phyloP scores from a whole-genome alignment of 2,888 invertebrate genomes.

The Rhagonycha fulva region DNA sequence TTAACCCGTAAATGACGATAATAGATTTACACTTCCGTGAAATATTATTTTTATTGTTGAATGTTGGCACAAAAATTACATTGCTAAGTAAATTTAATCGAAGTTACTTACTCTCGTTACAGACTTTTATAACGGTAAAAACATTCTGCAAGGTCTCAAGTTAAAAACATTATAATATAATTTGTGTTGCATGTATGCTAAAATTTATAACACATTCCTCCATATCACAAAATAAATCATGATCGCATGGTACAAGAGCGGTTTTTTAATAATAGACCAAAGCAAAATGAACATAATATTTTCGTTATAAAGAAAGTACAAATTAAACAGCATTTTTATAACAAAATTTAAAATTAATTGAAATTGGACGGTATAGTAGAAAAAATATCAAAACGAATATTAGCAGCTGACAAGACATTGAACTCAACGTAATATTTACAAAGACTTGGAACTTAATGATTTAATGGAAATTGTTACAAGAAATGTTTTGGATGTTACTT shows the following conservation, averaged over 20 bases:
- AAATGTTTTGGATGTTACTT: neutral
- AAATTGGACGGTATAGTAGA: neutral
- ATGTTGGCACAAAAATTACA: neutral
- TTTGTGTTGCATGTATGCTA: neutral
- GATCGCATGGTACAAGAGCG: neutral
- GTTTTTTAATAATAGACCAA: neutral
- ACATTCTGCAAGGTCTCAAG: neutral
- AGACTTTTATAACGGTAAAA: neutral
- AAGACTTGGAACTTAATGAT: neutral
- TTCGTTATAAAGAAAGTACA: neutral
- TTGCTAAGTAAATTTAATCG: neutral
- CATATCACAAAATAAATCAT: neutral
- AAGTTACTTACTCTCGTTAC: neutral
- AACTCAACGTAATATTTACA: neutral
- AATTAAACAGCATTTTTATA: neutral
- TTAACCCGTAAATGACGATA: neutral
- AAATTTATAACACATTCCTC: neutral
- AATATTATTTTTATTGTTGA: neutral
- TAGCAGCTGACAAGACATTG: neutral
- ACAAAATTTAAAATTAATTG: neutral
- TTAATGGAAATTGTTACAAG: neutral
- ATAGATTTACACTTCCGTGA: neutral
- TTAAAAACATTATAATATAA: neutral
- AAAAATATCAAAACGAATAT: neutral
- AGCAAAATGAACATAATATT: neutral